Evolutionary conservation across 1,140 invertebrate species (phyloP).

Genomic region (Lepidotrigona ventralis): DNA sequence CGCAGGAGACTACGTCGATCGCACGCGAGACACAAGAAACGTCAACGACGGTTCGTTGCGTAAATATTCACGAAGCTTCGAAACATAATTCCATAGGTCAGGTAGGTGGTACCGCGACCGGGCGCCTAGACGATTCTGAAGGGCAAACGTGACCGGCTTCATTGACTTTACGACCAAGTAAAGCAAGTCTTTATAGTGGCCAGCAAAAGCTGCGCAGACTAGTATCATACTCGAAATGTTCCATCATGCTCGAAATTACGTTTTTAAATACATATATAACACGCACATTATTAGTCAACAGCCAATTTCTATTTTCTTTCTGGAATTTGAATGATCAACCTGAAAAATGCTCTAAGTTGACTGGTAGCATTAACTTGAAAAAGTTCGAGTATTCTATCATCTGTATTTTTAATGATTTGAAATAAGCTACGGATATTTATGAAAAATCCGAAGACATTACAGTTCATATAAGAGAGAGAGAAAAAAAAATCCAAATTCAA

Average conservation of each 20-base stretch:
- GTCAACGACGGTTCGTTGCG: neutral
- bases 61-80: slow-evolving; percentile 66
- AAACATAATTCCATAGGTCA: slow-evolving; percentile 55
- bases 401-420: neutral
- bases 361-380: too few relatives aligned
- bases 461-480: too few relatives aligned
- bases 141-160: slow-evolving; percentile 77
- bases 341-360: too few relatives aligned
- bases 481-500: too few relatives aligned
- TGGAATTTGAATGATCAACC: neutral
- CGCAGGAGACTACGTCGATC: slow-evolving; percentile 5
- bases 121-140: slow-evolving; percentile 65
- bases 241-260: slow-evolving; percentile 27
- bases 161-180: slow-evolving; percentile 77
- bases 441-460: too few relatives aligned
- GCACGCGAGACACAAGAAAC: neutral
- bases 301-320: neutral
- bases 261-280: slow-evolving; percentile 52
- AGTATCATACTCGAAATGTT: slow-evolving; percentile 50
- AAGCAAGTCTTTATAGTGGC: slow-evolving; percentile 75
- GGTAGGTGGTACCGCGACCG: slow-evolving; percentile 59
- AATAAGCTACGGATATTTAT: neutral
- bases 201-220: slow-evolving; percentile 58
- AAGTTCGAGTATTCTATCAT: neutral
- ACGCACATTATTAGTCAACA: neutral